Base-by-base conservation (phyloP, 2,888 invertebrate genomes). In the Drosophila greeni region DNA sequence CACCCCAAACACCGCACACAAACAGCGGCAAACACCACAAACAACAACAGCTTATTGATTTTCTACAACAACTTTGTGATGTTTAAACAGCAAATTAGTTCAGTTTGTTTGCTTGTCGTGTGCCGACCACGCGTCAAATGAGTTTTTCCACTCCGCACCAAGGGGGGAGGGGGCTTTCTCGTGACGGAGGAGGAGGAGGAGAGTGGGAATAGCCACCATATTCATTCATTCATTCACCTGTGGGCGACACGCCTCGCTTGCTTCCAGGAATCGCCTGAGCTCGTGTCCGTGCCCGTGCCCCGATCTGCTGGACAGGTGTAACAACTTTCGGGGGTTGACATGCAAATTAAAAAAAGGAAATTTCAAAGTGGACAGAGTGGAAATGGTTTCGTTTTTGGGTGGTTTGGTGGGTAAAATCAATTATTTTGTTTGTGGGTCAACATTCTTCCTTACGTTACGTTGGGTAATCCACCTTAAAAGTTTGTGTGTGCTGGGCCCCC, bases 21-120 rank as follows among this genome's bases (percentile, higher is more conserved):
- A 29, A 24, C 56, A 18, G 23, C 31, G 11, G 18, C 57, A 33
- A 52, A 53, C 52, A 26, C 24, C 61, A 40, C 48, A 58, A 45
- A 40, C 48, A 58, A 45, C 45, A 60, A 20, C 40, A 42, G 23
- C 34, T 58, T 66, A 66, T 66, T 66, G 66, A 66, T 66, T 66
- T 58, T 65, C 26, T 65, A 36, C 20, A 62, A 64, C 47, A 48
- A 48, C 48, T 37, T 64, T 56, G 37, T 65, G 42, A 48, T 64
- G 48, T 64, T 65, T 52, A 56, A 61, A 57, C 37, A 59, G 43
- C 40, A 61, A 60, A 74, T 73, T 67, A 64, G 62, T 69, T 76
- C 39, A 53, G 60, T 66, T 72, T 74, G 75, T 75, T 55, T 55
- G 55, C 18, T 31, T 52, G 57, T 62, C 62, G 75, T 75, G 75